Evolutionary conservation across 92 coral and sea anemone species (phyloP), one percentile per base, ranked within the genome.

Genomic region (Muricea muricata): DNA sequence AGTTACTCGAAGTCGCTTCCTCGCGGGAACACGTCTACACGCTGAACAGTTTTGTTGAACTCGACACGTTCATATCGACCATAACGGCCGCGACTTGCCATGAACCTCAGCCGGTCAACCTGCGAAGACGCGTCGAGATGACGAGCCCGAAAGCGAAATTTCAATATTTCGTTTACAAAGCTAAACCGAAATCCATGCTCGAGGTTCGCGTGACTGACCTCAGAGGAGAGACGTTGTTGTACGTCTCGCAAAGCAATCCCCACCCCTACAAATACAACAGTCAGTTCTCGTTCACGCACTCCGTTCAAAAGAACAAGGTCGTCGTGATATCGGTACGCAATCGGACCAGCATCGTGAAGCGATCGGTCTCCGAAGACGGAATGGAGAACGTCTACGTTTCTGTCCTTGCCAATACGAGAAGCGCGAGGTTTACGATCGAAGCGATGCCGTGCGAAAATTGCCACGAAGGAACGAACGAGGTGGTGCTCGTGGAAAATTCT

Each of bases 211-310:
- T 85, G n/a, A 65, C 13, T 13, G 86, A 82, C 32, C 34, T 45
- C 9, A 50, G 32, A 25, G 86, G 86, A 50, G 29, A 37, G n/a
- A 82, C 86, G 17, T 47, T 82, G 57, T 31, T 82, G 42, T 82
- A 69, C 55, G 86, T 24, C 3, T 82, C 86, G 46, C 86, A 80
- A 31, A 50, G 29, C 73, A 82, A 71, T 41, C 86, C 86, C 15
- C 86, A 82, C 47, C 88, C 88, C 45, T 58, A 75, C 54, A 75
- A 85, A 81, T 54, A 85, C 81, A 83, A 85, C 65, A 68, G 65
- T 39, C 83, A 85, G 42, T 21, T 74, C 29, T 65, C 58, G 20
- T 65, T 85, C 77, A 75, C 54, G 52, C 45, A 60, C 24, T 78
- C 88, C 57, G 61, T 73, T 37, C 83, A 60, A 63, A 75, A 65